Evolutionary conservation across 1,140 invertebrate genomes (phyloP), one percentile per base, ranked within the genome.

Genomic region (Drosophila ercepeae): DNA sequence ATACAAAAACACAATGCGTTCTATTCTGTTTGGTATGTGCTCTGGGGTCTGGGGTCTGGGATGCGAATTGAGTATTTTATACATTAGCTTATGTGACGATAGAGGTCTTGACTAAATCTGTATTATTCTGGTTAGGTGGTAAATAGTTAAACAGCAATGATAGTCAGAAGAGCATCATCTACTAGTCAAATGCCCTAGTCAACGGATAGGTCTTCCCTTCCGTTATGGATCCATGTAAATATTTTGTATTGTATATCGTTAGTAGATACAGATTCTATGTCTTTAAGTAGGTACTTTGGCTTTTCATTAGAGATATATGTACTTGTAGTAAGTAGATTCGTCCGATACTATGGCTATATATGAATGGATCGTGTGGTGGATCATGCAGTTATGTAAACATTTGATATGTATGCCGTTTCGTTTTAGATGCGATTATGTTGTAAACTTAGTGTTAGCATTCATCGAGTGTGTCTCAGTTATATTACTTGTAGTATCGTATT

Each of bases 321-420:
- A n/a, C n/a, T 21, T 21, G 50, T 54, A 55, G 44, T 79, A 54
- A 54, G 58, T 76, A 64, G 44, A 39, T 59, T 64, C 46, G n/a
- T 36, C 39, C 5, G 32, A 76, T 39, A 39, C 39, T 42, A 18
- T 42, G 16, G 39, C 16, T 18, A 16, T 76, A 64, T 74, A 70
- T 78, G 65, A 68, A 46, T 69, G 68, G 48, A 42, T 42, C 39
- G 16, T 9, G 41, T 59, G 55, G 63, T 72, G 51, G 55, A 71
- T 63, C 69, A 70, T 70, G 71, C 70, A 65, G 63, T 39, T 78
- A 75, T 81, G 73, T 76, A 68, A 68, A 69, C 69, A 75, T 75
- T 83, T 89, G 84, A 89, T 89, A 89, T 89, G 83, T 89, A 84
- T 89, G 78, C 75, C 52, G 74, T 89, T 78, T 70, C 78, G 58